Conservation (phyloP, 2,888 invertebrate species). For the Physocephala rufipes region DNA sequence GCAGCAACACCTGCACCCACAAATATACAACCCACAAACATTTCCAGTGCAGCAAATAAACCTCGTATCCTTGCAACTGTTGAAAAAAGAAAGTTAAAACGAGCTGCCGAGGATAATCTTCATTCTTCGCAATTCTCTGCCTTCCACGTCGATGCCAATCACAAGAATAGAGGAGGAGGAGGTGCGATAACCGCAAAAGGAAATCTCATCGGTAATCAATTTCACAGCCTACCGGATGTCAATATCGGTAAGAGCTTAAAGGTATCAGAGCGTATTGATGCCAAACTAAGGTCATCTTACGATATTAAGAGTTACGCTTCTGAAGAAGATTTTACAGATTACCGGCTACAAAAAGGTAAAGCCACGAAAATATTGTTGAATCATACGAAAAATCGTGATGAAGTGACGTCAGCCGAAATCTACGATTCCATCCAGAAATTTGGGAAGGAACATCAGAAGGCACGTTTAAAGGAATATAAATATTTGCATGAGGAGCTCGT, state of each 20-base stretch:
- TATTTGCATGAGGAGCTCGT: constrained; percentile 42
- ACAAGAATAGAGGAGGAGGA: constrained; percentile 34
- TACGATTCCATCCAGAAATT: constrained; percentile 64
- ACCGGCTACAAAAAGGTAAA: constrained; percentile 15
- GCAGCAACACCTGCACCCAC: constrained; percentile 13
- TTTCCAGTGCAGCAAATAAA: constrained; percentile 64
- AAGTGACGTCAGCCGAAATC: constrained; percentile 55
- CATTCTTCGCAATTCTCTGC: constrained; percentile 6
- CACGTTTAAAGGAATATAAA: constrained; percentile 56
- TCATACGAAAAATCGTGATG: constrained; percentile 29
- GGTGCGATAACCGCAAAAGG: constrained; percentile 44
- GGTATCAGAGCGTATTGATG: constrained; percentile 77
- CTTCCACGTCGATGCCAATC: constrained; percentile 23
- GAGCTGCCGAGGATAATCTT: constrained; percentile 44
- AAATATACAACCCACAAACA: constrained; percentile 34
- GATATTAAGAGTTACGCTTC: constrained; percentile 54
- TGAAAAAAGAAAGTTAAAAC: constrained; percentile 62
- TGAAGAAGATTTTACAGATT: constrained; percentile 37
- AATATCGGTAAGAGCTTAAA: constrained; percentile 75
- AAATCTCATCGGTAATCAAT: constrained; percentile 72
- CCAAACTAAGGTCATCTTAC: constrained; percentile 70
- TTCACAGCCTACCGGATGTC: constrained; percentile 77
- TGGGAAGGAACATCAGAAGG: constrained; percentile 61
- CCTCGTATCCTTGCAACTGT: constrained; percentile 69
- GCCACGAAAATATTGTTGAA: not conserved